Evolutionary conservation across 2,113 vertebrate genomes (phyloP).

Genomic region (Manacus vitellinus): DNA sequence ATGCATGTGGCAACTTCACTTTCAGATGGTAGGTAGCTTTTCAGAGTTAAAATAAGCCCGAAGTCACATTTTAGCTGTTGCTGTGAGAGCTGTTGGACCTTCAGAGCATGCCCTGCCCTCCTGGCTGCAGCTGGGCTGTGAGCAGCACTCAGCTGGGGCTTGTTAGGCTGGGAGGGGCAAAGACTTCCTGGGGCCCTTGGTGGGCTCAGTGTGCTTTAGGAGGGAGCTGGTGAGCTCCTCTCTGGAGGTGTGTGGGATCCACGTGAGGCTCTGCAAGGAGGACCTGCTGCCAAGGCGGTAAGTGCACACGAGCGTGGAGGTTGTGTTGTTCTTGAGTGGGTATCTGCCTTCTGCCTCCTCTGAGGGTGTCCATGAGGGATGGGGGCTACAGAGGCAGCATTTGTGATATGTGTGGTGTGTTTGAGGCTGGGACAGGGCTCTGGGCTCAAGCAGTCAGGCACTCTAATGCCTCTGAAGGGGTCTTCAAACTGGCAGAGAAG

Average conservation of each 20-base stretch:
- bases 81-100: background rate
- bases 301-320: rapidly evolving
- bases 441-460: background rate
- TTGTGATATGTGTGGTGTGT: background rate
- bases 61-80: background rate
- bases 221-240: background rate
- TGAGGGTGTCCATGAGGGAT: rapidly evolving
- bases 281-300: rapidly evolving
- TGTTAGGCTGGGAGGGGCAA: background rate
- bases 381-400: background rate
- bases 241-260: rapidly evolving
- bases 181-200: background rate
- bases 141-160: background rate
- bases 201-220: background rate
- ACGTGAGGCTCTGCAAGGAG: rapidly evolving
- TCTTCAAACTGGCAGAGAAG: background rate
- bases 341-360: background rate
- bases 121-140: rapidly evolving
- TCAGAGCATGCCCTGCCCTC: rapidly evolving
- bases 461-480: background rate
- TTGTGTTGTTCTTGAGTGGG: rapidly evolving
- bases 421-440: background rate
- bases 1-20: background rate
- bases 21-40: background rate
- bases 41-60: background rate